Evolutionary conservation across 2,113 vertebrate species (phyloP), one percentile per base, ranked within the genome.

Genomic region (Stictonetta naevosa): DNA sequence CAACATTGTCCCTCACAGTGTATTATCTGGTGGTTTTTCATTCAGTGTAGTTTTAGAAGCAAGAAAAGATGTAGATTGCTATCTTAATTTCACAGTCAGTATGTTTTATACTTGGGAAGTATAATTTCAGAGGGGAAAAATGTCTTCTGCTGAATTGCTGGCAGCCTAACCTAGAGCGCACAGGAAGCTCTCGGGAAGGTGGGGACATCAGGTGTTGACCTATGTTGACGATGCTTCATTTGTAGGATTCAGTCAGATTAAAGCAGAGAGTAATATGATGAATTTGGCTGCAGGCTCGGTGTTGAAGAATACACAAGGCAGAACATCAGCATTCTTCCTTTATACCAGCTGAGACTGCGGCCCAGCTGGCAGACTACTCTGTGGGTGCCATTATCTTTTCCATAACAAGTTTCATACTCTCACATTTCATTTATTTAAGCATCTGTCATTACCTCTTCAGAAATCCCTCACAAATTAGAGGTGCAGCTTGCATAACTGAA

Each of bases 391-490:
- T 92, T 81, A 74, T 60, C 59, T 96, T 83, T 95, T 93, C 89
- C 48, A 33, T 76, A 83, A 89, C 3, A 34, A 28, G 42, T 86
- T 96, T 93, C 44, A 83, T 87, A 85, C 83, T 87, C 81, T 88
- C 84, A 29, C 59, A 77, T 79, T 92, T 93, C 50, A 46, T 82
- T 95, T 91, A 86, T 93, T 82, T 40, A 92, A 89, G 33, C 68
- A 66, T 91, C 59, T 96, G 59, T 86, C 71, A 64, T 96, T 94
- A 90, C 72, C 81, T 95, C 79, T 89, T 88, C 73, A 69, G 92
- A 94, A 97, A 84, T 56, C 82, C 74, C 73, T 90, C 92, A 87
- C 59, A 95, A 87, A 69, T 96, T 91, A 79, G 73, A 95, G 67
- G 67, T 90, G 80, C 73, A 56, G 76, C 68, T 96, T 96, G 84